Conservation (phyloP, 2,888 invertebrate genomes). For the Meandrusa payeni region DNA sequence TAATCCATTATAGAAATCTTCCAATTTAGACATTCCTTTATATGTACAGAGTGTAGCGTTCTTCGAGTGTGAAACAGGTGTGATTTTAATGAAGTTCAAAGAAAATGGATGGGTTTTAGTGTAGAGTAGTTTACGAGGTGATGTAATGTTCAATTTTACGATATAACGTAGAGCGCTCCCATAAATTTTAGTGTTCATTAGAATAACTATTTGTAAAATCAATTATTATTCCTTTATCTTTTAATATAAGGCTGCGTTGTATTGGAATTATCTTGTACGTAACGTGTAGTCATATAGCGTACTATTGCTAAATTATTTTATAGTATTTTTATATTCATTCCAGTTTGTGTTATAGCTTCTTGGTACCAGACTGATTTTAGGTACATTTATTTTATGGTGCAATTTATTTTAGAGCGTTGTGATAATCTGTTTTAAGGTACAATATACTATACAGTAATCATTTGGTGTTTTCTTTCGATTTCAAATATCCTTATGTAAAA, state of each 20-base stretch:
- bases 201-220: conserved; percentile 67
- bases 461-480: conserved; percentile 27
- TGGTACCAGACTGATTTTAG: conserved; percentile 80
- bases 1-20: conserved; percentile 46
- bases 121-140: conserved; percentile 53
- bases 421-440: conserved; percentile 80
- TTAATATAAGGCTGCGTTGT: conserved; percentile 69
- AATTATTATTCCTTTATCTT: conserved; percentile 62
- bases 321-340: conserved; percentile 80
- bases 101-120: conserved; percentile 50
- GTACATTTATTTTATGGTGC: conserved; percentile 81
- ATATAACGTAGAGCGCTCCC: conserved; percentile 49
- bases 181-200: conserved; percentile 77
- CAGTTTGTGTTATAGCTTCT: conserved; percentile 72
- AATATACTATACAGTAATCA: conserved; percentile 65
- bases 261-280: conserved; percentile 63
- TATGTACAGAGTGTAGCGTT: conserved; percentile 45
- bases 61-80: conserved; percentile 46
- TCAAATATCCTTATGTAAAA: no score
- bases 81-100: conserved; percentile 73
- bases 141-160: conserved; percentile 69
- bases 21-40: conserved; percentile 71
- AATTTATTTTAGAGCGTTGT: conserved; percentile 81
- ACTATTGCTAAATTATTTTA: conserved; percentile 76
- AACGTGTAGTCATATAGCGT: conserved; percentile 59